Evolutionary conservation across 1,140 invertebrate genomes (phyloP), one percentile per base, ranked within the genome.

Genomic region (Sitophilus oryzae): DNA sequence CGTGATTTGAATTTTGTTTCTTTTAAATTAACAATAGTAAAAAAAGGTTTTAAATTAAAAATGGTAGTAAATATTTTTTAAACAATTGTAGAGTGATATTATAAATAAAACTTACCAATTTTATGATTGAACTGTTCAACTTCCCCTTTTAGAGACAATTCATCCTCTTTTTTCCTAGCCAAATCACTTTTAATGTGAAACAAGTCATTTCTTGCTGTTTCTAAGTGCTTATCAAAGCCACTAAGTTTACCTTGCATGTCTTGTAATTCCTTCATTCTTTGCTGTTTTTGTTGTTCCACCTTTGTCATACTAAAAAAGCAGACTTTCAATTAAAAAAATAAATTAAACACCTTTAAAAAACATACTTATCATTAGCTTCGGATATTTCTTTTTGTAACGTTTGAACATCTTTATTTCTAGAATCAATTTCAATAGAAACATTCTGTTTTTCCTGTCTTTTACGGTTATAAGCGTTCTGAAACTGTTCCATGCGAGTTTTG

Each of bases 111-210:
- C 63, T 72, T 66, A 73, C 71, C 50, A 42, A 74, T 67, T 51
- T 60, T 58, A 18, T 35, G 49, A 30, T 65, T 61, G 9, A 63
- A 55, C 50, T 65, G 62, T 2, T 62, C 62, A 5, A 72, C 40
- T 60, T 74, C 66, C 20, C 58, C 59, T 57, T 63, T 70, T 0
- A 71, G 21, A 35, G 56, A 37, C 38, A 22, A 68, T 44, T 68
- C 67, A 52, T 77, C 71, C 41, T 74, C 67, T 50, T 68, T 62
- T 11, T 73, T 60, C 11, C 66, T 66, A n/a, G 62, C 40, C 36
- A 72, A 68, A 54, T 74, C 69, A 23, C 64, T 67, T 56, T 71
- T 70, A 9, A 74, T 64, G 60, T 79, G 77, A 63, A 71, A 71
- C 18, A 72, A 58, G 54, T 77, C 74, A 16, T 71, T 75, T 62